Evolutionary conservation across 2,888 invertebrate genomes (phyloP), one percentile per base, ranked within the genome.

Genomic region (Endomychus coccineus): DNA sequence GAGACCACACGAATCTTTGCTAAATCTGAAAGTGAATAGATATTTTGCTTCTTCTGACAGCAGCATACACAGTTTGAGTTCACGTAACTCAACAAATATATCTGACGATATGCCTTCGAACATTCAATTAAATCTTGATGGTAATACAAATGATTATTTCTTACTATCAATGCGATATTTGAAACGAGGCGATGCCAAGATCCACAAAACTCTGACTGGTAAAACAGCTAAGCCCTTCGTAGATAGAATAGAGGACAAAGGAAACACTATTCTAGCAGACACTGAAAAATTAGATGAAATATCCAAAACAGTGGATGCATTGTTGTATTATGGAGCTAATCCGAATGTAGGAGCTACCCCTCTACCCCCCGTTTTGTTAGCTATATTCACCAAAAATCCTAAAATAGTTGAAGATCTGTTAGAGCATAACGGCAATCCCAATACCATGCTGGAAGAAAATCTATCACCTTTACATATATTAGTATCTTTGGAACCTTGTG

Each of bases 311-410:
- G 54, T 65, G 14, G 27, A 36, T n/a, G 41, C 46, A 6, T 44
- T 67, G 11, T 42, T 66, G 24, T 40, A 50, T 11, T 54, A 45
- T 38, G 65, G 65, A 7, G 56, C 59, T 2, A 48, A 64, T 48
- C 59, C 64, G 3, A 60, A 62, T 42, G 28, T 50, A 6, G 51
- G 58, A 1, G 51, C 55, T 33, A 54, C 58, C 1, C 65, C 66
- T 3, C 40, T 62, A 29, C 60, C 61, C 1, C 45, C 58, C 1
- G 33, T 66, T n/a, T 43, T 61, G 3, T 34, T 65, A 28, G 42
- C 59, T 3, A 29, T 64, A 2, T 67, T 59, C 44, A 54, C 55
- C 3, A 56, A 54, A 35, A 53, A 58, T 34, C 19, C 40, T 2
- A 41, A 40, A n/a, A 33, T 66, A 5, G 46, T 62, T 1, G 36